These are phyloP conservation scores for Yponomeuta evonymella DNA, from an alignment of 2,888 invertebrate species.

Conservation along the genomic window DNA sequence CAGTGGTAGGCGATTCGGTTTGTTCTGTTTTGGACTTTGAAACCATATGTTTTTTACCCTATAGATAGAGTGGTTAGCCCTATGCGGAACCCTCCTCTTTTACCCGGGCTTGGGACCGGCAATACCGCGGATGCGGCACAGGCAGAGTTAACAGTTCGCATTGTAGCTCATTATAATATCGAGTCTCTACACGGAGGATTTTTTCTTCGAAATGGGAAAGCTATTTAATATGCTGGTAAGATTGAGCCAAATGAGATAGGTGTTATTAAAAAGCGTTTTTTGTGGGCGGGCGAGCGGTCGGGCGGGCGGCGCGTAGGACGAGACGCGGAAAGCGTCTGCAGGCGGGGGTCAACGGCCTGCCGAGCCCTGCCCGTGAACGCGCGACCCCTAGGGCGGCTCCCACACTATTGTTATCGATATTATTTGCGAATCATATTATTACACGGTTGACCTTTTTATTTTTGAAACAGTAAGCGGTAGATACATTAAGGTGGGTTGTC, in stretches of 20 bases:
- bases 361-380: conserved; percentile 70
- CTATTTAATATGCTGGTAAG: too few relatives aligned
- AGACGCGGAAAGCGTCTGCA: conserved; percentile 67
- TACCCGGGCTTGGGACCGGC: too few relatives aligned
- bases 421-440: conserved; percentile 27
- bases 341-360: conserved; percentile 61
- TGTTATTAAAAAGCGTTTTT: conserved; percentile 6
- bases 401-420: conserved; percentile 54
- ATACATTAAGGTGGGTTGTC: background rate
- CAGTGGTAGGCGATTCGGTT: too few relatives aligned
- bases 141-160: background rate
- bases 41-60: too few relatives aligned
- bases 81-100: too few relatives aligned
- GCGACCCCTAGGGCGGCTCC: conserved; percentile 51
- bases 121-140: too few relatives aligned
- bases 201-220: too few relatives aligned
- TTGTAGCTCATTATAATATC: background rate
- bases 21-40: too few relatives aligned
- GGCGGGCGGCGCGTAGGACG: conserved; percentile 55
- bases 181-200: too few relatives aligned
- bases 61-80: too few relatives aligned
- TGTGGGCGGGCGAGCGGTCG: conserved; percentile 51
- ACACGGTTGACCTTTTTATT: background rate
- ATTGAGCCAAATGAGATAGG: background rate
- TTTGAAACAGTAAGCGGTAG: background rate